phyloP scores from a whole-genome alignment of 2,113 vertebrate species.

The Aviceda subcristata region DNA sequence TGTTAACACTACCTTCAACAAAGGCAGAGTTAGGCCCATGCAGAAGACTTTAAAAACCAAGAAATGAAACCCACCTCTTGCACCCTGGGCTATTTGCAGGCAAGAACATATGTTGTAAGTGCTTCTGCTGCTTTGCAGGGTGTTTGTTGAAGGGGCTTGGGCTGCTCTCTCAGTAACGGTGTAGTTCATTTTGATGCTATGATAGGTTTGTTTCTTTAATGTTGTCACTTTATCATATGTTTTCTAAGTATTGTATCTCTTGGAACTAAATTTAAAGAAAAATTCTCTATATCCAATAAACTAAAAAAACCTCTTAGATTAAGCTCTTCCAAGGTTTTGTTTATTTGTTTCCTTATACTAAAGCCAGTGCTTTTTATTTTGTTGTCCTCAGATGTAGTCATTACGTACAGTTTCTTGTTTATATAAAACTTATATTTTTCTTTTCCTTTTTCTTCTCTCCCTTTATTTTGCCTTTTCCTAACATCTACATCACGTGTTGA shows the following conservation, averaged over 20 bases:
- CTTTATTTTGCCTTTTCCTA: slow-evolving; percentile 44
- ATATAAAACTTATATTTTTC: slow-evolving; percentile 55
- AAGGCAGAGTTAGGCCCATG: slow-evolving; percentile 21
- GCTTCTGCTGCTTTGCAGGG: not conserved
- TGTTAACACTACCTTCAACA: slow-evolving; percentile 45
- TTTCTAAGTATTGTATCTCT: slow-evolving; percentile 9
- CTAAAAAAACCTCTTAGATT: not conserved
- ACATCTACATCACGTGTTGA: slow-evolving; percentile 31
- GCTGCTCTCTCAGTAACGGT: not conserved
- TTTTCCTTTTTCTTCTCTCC: slow-evolving; percentile 53
- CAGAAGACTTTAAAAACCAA: not conserved
- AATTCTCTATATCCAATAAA: slow-evolving; percentile 10
- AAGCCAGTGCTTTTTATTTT: not conserved
- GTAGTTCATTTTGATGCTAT: not conserved
- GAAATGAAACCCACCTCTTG: slow-evolving; percentile 2
- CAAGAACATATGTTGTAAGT: slow-evolving; percentile 14
- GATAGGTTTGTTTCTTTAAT: slow-evolving; percentile 11
- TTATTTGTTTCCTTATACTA: slow-evolving; percentile 15
- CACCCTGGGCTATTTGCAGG: slow-evolving; percentile 25
- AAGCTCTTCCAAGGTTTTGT: slow-evolving; percentile 38
- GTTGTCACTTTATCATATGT: not conserved
- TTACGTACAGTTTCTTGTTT: slow-evolving; percentile 47
- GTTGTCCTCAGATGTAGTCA: slow-evolving; percentile 39
- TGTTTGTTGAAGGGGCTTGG: not conserved
- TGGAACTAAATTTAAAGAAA: not conserved